Evolutionary conservation across 1,140 invertebrate genomes (phyloP).

Genomic region (Leguminivora glycinivorella): DNA sequence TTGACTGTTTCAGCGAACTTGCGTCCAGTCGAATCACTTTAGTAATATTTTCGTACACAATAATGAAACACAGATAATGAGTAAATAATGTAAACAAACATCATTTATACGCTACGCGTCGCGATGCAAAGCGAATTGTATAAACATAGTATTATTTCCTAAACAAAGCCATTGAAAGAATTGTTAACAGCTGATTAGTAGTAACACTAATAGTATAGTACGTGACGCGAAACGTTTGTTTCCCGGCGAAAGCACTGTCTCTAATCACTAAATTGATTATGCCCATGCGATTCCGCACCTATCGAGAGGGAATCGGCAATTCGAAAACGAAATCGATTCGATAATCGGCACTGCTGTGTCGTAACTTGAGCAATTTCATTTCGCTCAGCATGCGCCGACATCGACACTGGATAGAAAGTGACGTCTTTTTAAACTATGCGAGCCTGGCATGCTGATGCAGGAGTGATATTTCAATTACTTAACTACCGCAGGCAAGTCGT

Average conservation of each 20-base stretch:
- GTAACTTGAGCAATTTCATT: conserved; percentile 36
- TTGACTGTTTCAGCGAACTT: no score
- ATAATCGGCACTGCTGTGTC: conserved; percentile 31
- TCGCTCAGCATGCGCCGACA: conserved; percentile 35
- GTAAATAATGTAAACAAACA: no score
- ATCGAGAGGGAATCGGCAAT: conserved; percentile 17
- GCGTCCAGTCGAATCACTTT: no score
- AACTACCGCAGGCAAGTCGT: background rate
- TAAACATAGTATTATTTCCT: background rate
- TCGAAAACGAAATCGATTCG: conserved; percentile 20
- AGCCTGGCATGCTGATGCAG: conserved; percentile 19
- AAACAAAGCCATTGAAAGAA: background rate
- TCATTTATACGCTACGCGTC: no score
- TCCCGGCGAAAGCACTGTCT: background rate
- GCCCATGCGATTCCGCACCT: conserved; percentile 2
- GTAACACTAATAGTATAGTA: background rate
- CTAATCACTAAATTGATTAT: conserved; percentile 13
- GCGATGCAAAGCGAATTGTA: no score
- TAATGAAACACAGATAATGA: no score
- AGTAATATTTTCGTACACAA: no score
- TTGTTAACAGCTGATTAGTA: background rate
- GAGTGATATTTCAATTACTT: background rate
- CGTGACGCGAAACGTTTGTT: background rate
- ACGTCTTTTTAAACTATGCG: conserved; percentile 28
- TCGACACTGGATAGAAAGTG: conserved; percentile 22